These are phyloP conservation scores for Netelia melanura DNA, from an alignment of 2,888 invertebrate species.

Conservation along the genomic window DNA sequence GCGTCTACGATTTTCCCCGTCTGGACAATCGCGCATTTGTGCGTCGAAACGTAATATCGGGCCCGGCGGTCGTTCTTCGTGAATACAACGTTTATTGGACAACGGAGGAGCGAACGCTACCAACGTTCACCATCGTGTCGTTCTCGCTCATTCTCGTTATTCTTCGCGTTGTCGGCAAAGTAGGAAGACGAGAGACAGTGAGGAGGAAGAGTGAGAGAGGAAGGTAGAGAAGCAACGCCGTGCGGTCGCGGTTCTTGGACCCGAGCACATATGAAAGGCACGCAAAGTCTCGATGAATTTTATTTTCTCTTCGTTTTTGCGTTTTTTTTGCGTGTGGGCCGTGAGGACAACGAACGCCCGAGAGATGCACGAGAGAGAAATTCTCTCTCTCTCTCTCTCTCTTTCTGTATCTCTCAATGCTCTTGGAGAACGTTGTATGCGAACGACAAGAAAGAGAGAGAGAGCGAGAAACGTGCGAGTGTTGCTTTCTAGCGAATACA, in stretches of 20 bases:
- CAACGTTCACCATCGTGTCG: slow-evolving; percentile 36
- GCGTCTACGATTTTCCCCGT: neutral
- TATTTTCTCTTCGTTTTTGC: slow-evolving; percentile 20
- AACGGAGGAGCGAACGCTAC: slow-evolving; percentile 24
- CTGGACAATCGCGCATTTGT: slow-evolving; percentile 30
- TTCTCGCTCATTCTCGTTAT: slow-evolving; percentile 47
- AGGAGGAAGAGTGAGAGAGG: slow-evolving; percentile 4
- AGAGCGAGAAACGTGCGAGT: slow-evolving; percentile 47
- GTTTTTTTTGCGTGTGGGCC: slow-evolving; percentile 58
- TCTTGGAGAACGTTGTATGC: slow-evolving; percentile 1
- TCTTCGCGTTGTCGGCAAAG: neutral
- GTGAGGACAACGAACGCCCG: slow-evolving; percentile 59
- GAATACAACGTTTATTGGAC: slow-evolving; percentile 59
- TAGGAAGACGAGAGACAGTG: neutral
- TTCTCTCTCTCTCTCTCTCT: neutral
- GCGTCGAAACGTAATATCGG: slow-evolving; percentile 35
- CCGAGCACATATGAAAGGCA: slow-evolving; percentile 51
- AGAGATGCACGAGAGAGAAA: slow-evolving; percentile 41
- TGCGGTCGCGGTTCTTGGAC: slow-evolving; percentile 40
- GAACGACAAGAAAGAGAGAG: slow-evolving; percentile 20
- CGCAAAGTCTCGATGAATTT: slow-evolving; percentile 61
- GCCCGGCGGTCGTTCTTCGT: slow-evolving; percentile 17
- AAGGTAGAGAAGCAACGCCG: neutral
- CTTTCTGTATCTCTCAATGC: neutral
- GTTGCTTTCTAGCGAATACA: slow-evolving; percentile 67